A percentile compares a stretch with the other conserved stretches of the same genome.
phyloP scores from a whole-genome alignment of 2,888 invertebrate genomes.

The Spodoptera littoralis region DNA sequence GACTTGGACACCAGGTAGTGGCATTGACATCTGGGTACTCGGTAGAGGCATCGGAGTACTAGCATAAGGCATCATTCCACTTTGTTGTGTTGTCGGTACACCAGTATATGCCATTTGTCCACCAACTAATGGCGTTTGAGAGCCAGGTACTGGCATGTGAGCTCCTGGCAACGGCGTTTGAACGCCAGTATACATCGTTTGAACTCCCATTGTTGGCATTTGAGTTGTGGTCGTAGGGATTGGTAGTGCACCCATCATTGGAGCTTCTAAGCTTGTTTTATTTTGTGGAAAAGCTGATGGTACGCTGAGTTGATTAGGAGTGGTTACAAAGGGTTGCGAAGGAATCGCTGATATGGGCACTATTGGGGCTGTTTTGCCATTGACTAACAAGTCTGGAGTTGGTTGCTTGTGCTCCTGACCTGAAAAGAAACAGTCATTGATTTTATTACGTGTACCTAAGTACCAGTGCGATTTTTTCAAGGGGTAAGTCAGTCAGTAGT shows the following conservation, averaged over 20 bases:
- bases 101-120: conserved; percentile 1
- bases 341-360: conserved; percentile 39
- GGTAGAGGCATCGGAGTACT: conserved; percentile 7
- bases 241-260: conserved; percentile 15
- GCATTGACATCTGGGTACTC: conserved; percentile 2
- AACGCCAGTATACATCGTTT: neutral
- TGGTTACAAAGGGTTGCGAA: conserved; percentile 31
- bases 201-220: conserved; percentile 3
- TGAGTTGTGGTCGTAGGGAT: conserved; percentile 16
- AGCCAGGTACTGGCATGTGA: conserved; percentile 12
- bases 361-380: conserved; percentile 64
- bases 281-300: conserved; percentile 46
- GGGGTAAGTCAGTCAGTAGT: no score
- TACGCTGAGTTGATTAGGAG: conserved; percentile 61
- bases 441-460: no score
- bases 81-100: no score
- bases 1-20: neutral
- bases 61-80: neutral
- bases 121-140: neutral
- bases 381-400: conserved; percentile 81
- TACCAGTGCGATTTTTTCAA: no score
- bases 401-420: conserved; percentile 70
- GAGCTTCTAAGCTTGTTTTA: conserved; percentile 44
- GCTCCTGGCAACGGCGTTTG: conserved; percentile 1
- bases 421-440: conserved; percentile 16